Conservation (phyloP, 2,797 vertebrate genomes). For the Morelia viridis region DNA sequence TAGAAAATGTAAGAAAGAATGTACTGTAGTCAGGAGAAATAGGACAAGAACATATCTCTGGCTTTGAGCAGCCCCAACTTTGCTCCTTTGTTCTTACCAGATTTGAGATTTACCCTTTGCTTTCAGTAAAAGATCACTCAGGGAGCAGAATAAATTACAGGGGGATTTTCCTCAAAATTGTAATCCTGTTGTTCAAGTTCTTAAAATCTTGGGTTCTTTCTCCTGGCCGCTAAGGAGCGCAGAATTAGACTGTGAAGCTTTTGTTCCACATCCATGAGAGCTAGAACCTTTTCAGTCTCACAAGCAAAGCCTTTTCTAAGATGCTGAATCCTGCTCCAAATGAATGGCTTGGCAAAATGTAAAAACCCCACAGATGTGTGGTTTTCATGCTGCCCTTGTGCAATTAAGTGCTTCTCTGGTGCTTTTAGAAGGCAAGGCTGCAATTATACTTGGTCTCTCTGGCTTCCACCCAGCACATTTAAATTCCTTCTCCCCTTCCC, state of each 20-base stretch:
- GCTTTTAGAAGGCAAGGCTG: background rate
- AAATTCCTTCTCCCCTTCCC: background rate
- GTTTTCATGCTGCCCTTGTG: background rate
- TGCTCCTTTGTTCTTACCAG: background rate
- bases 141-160: background rate
- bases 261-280: background rate
- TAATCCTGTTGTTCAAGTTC: background rate
- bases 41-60: too few relatives aligned
- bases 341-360: background rate
- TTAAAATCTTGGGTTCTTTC: background rate
- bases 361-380: background rate
- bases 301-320: background rate
- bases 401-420: background rate
- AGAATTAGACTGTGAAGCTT: background rate
- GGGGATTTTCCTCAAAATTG: background rate
- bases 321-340: background rate
- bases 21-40: background rate
- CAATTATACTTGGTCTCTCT: background rate
- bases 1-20: background rate
- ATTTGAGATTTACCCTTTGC: background rate
- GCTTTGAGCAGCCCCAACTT: background rate
- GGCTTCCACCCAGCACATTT: too few relatives aligned
- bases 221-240: background rate
- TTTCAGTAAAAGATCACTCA: background rate
- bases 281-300: background rate